phyloP scores from a whole-genome alignment of 1,140 invertebrate species.

The Bactericera cockerelli region DNA sequence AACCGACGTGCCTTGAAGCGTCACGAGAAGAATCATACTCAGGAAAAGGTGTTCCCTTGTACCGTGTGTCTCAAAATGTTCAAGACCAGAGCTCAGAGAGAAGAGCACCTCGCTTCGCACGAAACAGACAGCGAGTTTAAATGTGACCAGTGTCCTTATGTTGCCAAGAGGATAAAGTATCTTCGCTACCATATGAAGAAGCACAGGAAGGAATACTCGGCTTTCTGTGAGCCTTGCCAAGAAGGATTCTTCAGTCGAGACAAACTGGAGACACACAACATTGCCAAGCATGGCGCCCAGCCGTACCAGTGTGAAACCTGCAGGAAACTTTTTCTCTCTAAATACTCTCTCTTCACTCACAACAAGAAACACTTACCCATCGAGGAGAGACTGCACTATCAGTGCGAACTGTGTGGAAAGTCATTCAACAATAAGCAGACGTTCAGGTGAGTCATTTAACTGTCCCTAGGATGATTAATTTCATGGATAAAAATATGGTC shows the following conservation, averaged over 20 bases:
- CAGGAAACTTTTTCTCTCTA: constrained; percentile 17
- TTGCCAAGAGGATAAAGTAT: constrained; percentile 27
- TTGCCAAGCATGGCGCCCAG: constrained; percentile 15
- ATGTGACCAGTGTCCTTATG: constrained; percentile 35
- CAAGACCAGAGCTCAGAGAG: constrained; percentile 10
- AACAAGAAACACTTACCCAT: constrained; percentile 45
- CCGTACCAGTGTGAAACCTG: constrained; percentile 18
- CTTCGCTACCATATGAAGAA: constrained; percentile 23
- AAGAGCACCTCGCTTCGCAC: constrained; percentile 36
- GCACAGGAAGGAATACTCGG: constrained; percentile 27
- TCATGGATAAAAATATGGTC: too few relatives aligned
- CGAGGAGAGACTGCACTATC: constrained; percentile 63
- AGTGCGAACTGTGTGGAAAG: constrained; percentile 51
- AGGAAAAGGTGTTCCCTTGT: constrained; percentile 59
- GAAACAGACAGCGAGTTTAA: constrained; percentile 39
- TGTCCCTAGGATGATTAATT: too few relatives aligned
- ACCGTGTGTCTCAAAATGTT: constrained; percentile 36
- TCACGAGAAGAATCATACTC: constrained; percentile 51
- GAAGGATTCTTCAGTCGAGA: constrained; percentile 53
- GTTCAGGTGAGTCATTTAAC: constrained; percentile 5
- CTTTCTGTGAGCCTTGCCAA: constrained; percentile 45
- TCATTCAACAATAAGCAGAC: constrained; percentile 8
- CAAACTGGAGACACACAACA: constrained; percentile 25
- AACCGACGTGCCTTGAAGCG: constrained; percentile 12
- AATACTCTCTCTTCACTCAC: constrained; percentile 30